Conservation (phyloP, 2,888 invertebrate genomes). For the Helleia helle region DNA sequence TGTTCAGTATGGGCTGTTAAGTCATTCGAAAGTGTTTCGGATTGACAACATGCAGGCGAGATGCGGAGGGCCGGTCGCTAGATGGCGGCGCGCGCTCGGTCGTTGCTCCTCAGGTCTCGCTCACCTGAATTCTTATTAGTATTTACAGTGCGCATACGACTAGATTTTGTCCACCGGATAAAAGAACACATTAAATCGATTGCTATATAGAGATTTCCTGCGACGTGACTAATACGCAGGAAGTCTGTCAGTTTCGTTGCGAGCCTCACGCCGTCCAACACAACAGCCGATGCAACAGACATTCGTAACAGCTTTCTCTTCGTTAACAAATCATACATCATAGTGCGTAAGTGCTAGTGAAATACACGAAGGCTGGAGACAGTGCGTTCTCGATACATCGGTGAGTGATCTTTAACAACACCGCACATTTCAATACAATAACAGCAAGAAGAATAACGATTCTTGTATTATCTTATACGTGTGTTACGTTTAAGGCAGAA, state of each 20-base stretch:
- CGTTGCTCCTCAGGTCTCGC: slow-evolving; percentile 34
- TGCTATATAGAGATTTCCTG: slow-evolving; percentile 6
- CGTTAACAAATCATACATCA: slow-evolving; percentile 8
- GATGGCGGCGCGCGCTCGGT: slow-evolving; percentile 38
- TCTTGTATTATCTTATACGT: too few relatives aligned
- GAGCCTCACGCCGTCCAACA: not conserved
- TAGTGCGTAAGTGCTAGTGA: slow-evolving; percentile 1
- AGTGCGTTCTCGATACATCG: slow-evolving; percentile 1
- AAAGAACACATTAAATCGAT: slow-evolving; percentile 4
- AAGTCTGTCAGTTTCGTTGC: not conserved
- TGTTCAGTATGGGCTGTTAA: slow-evolving; percentile 5
- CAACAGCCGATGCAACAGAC: slow-evolving; percentile 1
- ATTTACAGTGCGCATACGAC: slow-evolving; percentile 13
- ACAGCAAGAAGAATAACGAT: too few relatives aligned
- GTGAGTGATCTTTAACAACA: slow-evolving; percentile 1
- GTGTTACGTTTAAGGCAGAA: too few relatives aligned
- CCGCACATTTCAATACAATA: slow-evolving; percentile 1
- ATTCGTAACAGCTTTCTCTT: slow-evolving; percentile 6
- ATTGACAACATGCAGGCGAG: slow-evolving; percentile 17
- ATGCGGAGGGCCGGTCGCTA: slow-evolving; percentile 23
- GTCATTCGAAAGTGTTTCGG: slow-evolving; percentile 17
- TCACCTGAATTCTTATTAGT: slow-evolving; percentile 20
- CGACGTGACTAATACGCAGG: not conserved
- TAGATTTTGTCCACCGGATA: slow-evolving; percentile 1
- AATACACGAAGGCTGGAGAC: not conserved